phyloP scores from a whole-genome alignment of 1,140 invertebrate genomes.

The Caenorhabditis inopinata region DNA sequence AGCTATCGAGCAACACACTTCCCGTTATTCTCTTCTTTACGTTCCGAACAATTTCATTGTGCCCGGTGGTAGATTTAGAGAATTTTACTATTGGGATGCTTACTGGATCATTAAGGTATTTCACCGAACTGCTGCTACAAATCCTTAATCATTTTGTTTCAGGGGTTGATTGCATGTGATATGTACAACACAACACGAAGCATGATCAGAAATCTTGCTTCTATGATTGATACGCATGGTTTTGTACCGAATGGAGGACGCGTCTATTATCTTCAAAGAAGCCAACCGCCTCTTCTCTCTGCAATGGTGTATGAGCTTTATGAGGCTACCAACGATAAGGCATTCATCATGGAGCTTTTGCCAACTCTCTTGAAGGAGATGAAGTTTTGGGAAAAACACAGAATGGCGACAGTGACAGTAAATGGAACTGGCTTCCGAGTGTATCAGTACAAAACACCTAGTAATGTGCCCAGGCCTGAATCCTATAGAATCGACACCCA shows the following conservation, averaged over 20 bases:
- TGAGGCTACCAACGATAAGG: constrained; percentile 74
- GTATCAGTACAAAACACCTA: constrained; percentile 71
- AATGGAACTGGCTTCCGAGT: constrained; percentile 25
- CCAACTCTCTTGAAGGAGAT: constrained; percentile 64
- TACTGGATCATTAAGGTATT: constrained; percentile 88
- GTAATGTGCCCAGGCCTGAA: constrained; percentile 61
- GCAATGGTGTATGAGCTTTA: constrained; percentile 82
- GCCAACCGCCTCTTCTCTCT: constrained; percentile 81
- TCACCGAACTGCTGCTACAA: too few species aligned
- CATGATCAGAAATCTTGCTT: constrained; percentile 72
- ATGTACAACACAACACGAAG: constrained; percentile 76
- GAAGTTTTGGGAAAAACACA: constrained; percentile 70
- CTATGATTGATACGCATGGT: constrained; percentile 69
- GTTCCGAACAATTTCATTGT: constrained; percentile 85
- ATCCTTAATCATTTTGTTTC: too few species aligned
- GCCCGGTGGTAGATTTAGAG: constrained; percentile 82
- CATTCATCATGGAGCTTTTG: constrained; percentile 70
- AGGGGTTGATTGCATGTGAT: constrained; percentile 43
- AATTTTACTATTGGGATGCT: constrained; percentile 90
- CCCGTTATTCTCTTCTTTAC: constrained; percentile 76
- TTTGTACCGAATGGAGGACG: constrained; percentile 87
- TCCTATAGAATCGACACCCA: not conserved
- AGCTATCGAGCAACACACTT: constrained; percentile 64
- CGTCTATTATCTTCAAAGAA: constrained; percentile 80
- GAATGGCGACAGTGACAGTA: constrained; percentile 64